Evolutionary conservation across 1,140 invertebrate genomes (phyloP).

Genomic region (Drosophila mojavensis): DNA sequence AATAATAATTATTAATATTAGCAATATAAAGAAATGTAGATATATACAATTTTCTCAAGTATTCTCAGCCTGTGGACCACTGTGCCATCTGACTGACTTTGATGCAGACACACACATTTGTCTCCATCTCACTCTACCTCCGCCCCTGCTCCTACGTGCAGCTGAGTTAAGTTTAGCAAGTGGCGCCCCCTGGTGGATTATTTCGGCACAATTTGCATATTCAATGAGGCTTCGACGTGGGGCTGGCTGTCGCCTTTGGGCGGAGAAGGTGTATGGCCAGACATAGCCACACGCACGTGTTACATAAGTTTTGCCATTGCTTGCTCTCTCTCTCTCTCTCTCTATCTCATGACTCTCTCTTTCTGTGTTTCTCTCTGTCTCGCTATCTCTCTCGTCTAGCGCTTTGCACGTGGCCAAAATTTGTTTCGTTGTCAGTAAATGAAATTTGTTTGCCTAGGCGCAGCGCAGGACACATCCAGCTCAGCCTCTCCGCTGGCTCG

Average conservation of each 20-base stretch:
- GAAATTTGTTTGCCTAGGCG: constrained; percentile 72
- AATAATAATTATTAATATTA: too few species aligned
- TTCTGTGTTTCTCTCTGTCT: background rate
- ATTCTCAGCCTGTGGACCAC: background rate
- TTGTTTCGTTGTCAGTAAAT: constrained; percentile 77
- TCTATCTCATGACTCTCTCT: background rate
- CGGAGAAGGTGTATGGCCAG: background rate
- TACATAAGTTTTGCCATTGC: constrained; percentile 70
- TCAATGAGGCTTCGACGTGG: constrained; percentile 69
- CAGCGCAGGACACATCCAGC: constrained; percentile 19
- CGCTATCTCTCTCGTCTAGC: constrained; percentile 1
- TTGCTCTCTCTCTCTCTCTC: background rate
- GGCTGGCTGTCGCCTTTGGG: constrained; percentile 17
- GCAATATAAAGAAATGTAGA: too few species aligned
- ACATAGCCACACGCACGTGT: constrained; percentile 63
- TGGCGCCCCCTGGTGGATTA: constrained; percentile 46
- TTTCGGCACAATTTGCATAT: constrained; percentile 81
- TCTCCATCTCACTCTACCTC: background rate
- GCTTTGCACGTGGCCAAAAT: constrained; percentile 73
- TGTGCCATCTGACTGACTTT: constrained; percentile 26
- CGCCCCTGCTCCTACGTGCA: background rate
- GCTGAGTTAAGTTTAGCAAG: constrained; percentile 38
- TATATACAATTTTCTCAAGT: too few species aligned
- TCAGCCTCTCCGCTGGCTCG: constrained; percentile 16
- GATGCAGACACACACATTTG: constrained; percentile 15